Evolutionary conservation across 1,140 invertebrate species (phyloP), one percentile per base, ranked within the genome.

Genomic region (Dendrolimus kikuchii): DNA sequence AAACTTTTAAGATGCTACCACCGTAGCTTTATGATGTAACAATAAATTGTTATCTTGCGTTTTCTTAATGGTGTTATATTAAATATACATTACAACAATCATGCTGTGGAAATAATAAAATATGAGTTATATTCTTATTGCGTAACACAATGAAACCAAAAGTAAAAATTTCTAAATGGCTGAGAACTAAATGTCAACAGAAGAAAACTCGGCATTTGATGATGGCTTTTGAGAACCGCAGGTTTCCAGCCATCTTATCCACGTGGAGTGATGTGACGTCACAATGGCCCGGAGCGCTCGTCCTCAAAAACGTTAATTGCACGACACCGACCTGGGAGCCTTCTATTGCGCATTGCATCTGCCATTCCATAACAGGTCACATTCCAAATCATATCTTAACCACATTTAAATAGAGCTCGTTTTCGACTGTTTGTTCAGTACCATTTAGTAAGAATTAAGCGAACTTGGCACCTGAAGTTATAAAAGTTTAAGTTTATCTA

Each of bases 231-330:
- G 54, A 68, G 59, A 57, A 52, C 47, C 51, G 50, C 45, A 50
- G 58, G 48, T 60, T 59, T 64, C 48, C 55, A 60, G 56, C 50
- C 51, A 55, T 61, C 55, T 68, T 68, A 59, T 60, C 65, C 66
- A 64, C 54, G 59, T 62, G 55, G 56, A 64, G 60, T 57, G 59
- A 50, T 10, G 57, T 64, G 59, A 68, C 62, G 65, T 65, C 66
- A 74, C 67, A 72, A 72, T 71, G 58, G 49, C 66, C 54, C 53
- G 39, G 44, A 64, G 66, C 70, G 59, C 39, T 60, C 61, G 63
- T 62, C 60, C 67, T 73, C 64, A 70, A 77, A 77, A 69, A 72
- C 66, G 70, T 77, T 75, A 77, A 75, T 77, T 77, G 68, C 71
- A 64, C 60, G 59, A 64, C 68, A 65, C 60, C 57, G 56, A 60